Evolutionary conservation across 2,797 vertebrate species (phyloP).

Genomic region (Malacoraja senta): DNA sequence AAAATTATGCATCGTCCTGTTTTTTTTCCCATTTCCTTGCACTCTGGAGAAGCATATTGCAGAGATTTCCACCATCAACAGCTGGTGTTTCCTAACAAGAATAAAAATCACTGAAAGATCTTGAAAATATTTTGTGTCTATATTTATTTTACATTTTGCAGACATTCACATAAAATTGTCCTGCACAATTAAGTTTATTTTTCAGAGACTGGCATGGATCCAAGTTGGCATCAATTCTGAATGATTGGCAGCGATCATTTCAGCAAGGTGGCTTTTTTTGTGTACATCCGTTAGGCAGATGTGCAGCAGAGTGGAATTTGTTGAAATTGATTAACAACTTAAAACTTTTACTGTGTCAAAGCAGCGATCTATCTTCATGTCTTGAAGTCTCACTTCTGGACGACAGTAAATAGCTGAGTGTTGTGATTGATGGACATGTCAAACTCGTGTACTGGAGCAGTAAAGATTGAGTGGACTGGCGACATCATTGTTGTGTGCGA

Average conservation of each 20-base stretch:
- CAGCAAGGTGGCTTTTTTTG: background rate
- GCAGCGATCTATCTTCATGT: background rate
- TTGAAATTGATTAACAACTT: slow-evolving; percentile 32
- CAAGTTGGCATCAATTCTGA: background rate
- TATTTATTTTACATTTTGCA: background rate
- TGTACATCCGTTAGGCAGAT: background rate
- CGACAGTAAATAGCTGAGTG: slow-evolving; percentile 15
- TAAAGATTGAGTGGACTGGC: background rate
- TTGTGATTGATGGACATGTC: background rate
- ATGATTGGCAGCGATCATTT: background rate
- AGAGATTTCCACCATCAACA: background rate
- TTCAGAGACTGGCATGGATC: background rate
- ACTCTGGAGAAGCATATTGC: background rate
- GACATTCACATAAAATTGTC: background rate
- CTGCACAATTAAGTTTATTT: background rate
- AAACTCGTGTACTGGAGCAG: background rate
- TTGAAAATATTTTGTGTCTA: background rate
- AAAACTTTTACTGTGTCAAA: slow-evolving; percentile 18
- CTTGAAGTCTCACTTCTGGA: slow-evolving; percentile 3
- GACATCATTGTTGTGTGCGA: background rate
- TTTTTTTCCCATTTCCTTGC: background rate
- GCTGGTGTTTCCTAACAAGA: background rate
- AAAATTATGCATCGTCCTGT: background rate
- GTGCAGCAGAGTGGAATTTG: background rate
- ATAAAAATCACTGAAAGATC: background rate